Conservation (phyloP, 23 tunicate genomes). For the Diplosoma virens region DNA sequence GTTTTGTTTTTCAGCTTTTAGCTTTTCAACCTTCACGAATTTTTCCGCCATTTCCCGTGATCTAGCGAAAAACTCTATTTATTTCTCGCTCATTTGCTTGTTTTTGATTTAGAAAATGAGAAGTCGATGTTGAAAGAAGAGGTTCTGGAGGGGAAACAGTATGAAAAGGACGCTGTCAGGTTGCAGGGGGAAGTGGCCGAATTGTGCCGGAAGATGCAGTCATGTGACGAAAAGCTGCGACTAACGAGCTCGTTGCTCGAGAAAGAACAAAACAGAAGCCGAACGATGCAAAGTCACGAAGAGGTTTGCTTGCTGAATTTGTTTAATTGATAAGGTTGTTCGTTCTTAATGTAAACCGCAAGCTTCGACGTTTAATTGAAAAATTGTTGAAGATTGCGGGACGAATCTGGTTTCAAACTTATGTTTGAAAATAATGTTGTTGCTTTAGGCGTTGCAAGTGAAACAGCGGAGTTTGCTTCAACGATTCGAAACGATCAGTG, state of each 20-base stretch:
- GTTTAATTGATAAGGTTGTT: too few relatives aligned
- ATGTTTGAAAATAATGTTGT: not conserved
- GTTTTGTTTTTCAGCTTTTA: too few relatives aligned
- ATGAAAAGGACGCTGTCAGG: conserved; percentile 43
- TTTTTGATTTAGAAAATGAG: not conserved
- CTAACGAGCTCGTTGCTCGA: conserved; percentile 2
- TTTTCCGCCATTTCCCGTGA: too few relatives aligned
- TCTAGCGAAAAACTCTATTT: too few relatives aligned
- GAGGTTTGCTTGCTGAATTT: too few relatives aligned
- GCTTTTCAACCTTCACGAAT: too few relatives aligned
- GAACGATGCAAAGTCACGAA: conserved; percentile 59
- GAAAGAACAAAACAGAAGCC: conserved; percentile 34
- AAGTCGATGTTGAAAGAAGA: conserved; percentile 55
- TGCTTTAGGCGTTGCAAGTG: conserved; percentile 51
- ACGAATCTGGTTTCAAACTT: too few relatives aligned
- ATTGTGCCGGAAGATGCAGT: conserved; percentile 16
- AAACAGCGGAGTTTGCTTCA: conserved; percentile 51
- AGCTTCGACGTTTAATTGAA: too few relatives aligned
- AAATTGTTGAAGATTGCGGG: too few relatives aligned
- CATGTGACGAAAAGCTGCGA: conserved; percentile 6
- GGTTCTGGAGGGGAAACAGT: conserved; percentile 42
- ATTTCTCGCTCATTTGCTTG: too few relatives aligned
- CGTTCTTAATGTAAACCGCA: too few relatives aligned
- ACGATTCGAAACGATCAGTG: conserved; percentile 50
- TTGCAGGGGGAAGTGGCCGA: conserved; percentile 36